phyloP scores from a whole-genome alignment of 2,113 vertebrate genomes.

The Myotis yumanensis region DNA sequence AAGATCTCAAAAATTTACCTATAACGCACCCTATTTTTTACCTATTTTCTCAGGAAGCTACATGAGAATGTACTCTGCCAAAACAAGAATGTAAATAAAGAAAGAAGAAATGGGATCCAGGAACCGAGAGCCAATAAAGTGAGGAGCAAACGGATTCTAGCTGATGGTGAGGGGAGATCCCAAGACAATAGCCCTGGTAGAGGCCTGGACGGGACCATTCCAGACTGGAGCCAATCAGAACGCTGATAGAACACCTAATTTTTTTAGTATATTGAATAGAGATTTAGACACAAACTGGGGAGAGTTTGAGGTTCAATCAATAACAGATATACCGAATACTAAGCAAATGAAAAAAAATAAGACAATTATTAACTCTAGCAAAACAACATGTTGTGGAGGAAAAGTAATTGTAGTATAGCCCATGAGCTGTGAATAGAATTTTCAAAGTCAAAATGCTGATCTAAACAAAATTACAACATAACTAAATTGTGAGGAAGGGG shows the following conservation, averaged over 20 bases:
- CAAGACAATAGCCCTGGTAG: neutral
- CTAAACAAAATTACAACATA: neutral
- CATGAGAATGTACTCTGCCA: neutral
- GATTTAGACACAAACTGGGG: neutral
- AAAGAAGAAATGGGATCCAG: neutral
- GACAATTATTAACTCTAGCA: neutral
- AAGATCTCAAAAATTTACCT: neutral
- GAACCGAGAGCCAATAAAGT: neutral
- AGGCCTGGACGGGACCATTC: neutral
- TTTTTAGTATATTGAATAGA: neutral
- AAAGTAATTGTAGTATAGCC: neutral
- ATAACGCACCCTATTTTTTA: no score
- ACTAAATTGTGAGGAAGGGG: neutral
- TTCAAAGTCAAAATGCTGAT: neutral
- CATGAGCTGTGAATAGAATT: neutral
- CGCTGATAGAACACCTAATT: neutral
- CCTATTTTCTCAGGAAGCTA: neutral
- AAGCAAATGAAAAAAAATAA: slow-evolving; percentile 3
- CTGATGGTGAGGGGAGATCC: neutral
- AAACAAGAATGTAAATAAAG: neutral
- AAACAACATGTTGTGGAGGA: neutral
- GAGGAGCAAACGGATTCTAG: neutral
- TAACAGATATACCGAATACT: neutral
- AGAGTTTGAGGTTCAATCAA: neutral
- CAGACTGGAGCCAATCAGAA: neutral